Evolutionary conservation across 2,888 invertebrate species (phyloP), one percentile per base, ranked within the genome.

Genomic region (Hemistola chrysoprasaria): DNA sequence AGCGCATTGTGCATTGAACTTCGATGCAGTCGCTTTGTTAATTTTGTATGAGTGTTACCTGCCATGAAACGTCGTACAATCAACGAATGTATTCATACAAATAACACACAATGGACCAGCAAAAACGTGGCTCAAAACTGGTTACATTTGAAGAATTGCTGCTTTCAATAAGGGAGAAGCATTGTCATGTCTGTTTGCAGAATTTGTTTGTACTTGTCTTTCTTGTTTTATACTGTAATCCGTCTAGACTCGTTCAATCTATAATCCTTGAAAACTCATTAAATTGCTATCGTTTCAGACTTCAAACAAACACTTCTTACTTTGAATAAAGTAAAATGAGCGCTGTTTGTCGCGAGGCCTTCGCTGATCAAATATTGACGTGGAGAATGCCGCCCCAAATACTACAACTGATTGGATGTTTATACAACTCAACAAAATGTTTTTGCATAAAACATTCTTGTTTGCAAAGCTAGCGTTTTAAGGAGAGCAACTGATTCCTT

Each of bases 361-460:
- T 44, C 44, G 32, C 55, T 53, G 54, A 56, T 59, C 62, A 64
- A 70, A 72, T 67, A 67, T 68, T 70, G 61, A 64, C 60, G 56
- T 53, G 52, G 45, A 59, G 16, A 16, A 46, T 56, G 39, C 48
- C 43, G 50, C 34, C 49, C 53, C 50, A 53, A 60, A 65, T 62
- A 63, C 59, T 58, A 56, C 55, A 33, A 35, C 48, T 58, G 59
- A 61, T 63, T 65, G 59, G 51, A 56, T 56, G 59, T 65, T 67
- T 65, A 61, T 56, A 41, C 50, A 56, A 48, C 40, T 50, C 44
- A 50, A 53, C 53, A 55, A 50, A 47, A 45, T 40, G 46, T 36
- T 51, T 48, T 44, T 46, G 46, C 50, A 50, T 53, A 48, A 53
- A 47, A 50, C 30, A 49, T 34, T 33, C 24, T 37, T 41, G 36